phyloP scores from a whole-genome alignment of 2,888 invertebrate species.

The Tribolium freemani region DNA sequence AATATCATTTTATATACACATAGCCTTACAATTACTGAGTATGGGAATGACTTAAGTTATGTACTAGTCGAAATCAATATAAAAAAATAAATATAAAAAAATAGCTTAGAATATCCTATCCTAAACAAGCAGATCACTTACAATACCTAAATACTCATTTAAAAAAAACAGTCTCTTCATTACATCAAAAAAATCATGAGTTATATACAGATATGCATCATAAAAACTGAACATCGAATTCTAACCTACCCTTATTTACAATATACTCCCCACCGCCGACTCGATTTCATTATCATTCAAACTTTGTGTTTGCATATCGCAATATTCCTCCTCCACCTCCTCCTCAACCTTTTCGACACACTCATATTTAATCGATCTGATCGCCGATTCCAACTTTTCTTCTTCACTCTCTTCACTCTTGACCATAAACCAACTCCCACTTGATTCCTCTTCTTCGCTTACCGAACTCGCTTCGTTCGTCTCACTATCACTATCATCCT shows the following conservation, averaged over 20 bases:
- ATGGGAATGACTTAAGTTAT: constrained; percentile 52
- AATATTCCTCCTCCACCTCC: constrained; percentile 54
- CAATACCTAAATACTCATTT: constrained; percentile 8
- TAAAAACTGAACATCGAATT: constrained; percentile 30
- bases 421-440: constrained; percentile 29
- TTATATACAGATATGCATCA: constrained; percentile 36
- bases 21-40: constrained; percentile 50
- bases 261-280: constrained; percentile 66
- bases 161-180: constrained; percentile 36
- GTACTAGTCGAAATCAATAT: constrained; percentile 46
- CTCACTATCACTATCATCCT: constrained; percentile 37
- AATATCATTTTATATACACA: constrained; percentile 51
- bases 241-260: constrained; percentile 42
- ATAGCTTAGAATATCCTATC: constrained; percentile 45
- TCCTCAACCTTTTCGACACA: constrained; percentile 52
- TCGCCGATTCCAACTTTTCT: constrained; percentile 63
- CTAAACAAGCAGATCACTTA: constrained; percentile 40
- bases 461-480: constrained; percentile 36
- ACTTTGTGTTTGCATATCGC: constrained; percentile 58
- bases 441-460: constrained; percentile 37
- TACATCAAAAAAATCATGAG: constrained; percentile 28
- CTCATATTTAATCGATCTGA: constrained; percentile 64
- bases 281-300: constrained; percentile 66
- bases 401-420: constrained; percentile 38
- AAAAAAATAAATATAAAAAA: constrained; percentile 55